Base-by-base conservation (phyloP, 1,140 invertebrate species). In the Condylostylus longicornis region DNA sequence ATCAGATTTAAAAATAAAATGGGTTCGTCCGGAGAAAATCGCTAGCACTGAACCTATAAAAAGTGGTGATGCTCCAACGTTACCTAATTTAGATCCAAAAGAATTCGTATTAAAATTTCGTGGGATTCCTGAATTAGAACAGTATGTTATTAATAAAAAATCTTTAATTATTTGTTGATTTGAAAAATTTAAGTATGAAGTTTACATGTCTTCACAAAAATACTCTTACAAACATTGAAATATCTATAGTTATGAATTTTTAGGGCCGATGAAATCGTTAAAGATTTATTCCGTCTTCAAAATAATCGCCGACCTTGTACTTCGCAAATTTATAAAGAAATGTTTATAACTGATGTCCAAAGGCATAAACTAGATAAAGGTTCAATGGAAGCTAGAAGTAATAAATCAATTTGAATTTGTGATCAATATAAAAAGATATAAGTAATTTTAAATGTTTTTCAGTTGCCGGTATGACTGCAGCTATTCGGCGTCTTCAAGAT, bases 1-100 rank as follows among this genome's bases (percentile, higher is more conserved):
- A 48, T 64, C 64, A n/a, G 63, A 71, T 42, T 54, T 71, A 34
- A 72, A 72, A 52, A 73, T 77, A 20, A 70, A 72, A 64, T 77
- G 74, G 74, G 53, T 68, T 9, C 56, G 66, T 20, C 74, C 75
- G 2, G 62, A 65, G 40, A 70, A 70, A 54, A 61, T 72, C 34
- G 49, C 66, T 0, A 66, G 61, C 38, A 55, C 52, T 30, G 57
- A 66, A 39, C 65, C 70, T 2, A 53, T 62, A 42, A 70, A 69
- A 49, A 71, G 65, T 38, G 74, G 75, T 5, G 75, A 78, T 54
- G 46, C 67, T 5, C 51, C 53, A 28, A 41, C 67, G 22, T 32
- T 67, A 23, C 43, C 64, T 3, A 33, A 60, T 4, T 34, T 72
- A 6, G 58, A 64, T 32, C 34, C 55, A 28, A 53, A 54, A 4